Conservation (phyloP, 2,888 invertebrate species). For the Torymus tubicola region DNA sequence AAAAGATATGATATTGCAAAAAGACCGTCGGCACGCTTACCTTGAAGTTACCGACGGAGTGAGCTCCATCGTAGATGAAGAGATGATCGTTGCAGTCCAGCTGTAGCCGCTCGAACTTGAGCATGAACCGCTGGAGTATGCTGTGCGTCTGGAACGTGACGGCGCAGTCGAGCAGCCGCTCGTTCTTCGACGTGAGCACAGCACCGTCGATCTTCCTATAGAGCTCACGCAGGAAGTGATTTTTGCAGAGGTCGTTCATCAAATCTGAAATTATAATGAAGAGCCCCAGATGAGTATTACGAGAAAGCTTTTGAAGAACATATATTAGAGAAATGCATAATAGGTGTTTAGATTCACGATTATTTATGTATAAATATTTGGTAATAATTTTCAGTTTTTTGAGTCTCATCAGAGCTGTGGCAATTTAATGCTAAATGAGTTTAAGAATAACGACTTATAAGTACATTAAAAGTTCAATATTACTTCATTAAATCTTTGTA, state of each 20-base stretch:
- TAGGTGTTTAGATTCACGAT: too few relatives aligned
- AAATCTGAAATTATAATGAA: constrained; percentile 82
- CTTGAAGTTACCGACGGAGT: constrained; percentile 92
- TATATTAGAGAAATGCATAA: too few relatives aligned
- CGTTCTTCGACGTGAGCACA: constrained; percentile 92
- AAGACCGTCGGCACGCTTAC: constrained; percentile 75
- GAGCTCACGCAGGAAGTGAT: constrained; percentile 91
- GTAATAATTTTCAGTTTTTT: too few relatives aligned
- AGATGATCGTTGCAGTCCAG: constrained; percentile 96
- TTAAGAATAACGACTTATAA: too few relatives aligned
- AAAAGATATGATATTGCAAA: too few relatives aligned
- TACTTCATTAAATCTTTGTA: too few relatives aligned
- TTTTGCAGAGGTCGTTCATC: constrained; percentile 93
- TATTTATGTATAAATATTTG: too few relatives aligned
- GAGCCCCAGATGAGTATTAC: too few relatives aligned
- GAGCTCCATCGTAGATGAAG: constrained; percentile 94
- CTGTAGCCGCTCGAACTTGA: constrained; percentile 93
- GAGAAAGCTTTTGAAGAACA: too few relatives aligned
- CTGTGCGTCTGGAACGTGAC: constrained; percentile 97
- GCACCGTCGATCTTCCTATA: constrained; percentile 95
- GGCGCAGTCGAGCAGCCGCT: constrained; percentile 92
- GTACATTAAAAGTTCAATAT: too few relatives aligned
- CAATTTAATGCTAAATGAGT: too few relatives aligned
- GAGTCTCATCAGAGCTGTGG: too few relatives aligned
- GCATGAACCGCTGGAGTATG: constrained; percentile 94